Evolutionary conservation across 2,888 invertebrate genomes (phyloP).

Genomic region (Erannis defoliaria): DNA sequence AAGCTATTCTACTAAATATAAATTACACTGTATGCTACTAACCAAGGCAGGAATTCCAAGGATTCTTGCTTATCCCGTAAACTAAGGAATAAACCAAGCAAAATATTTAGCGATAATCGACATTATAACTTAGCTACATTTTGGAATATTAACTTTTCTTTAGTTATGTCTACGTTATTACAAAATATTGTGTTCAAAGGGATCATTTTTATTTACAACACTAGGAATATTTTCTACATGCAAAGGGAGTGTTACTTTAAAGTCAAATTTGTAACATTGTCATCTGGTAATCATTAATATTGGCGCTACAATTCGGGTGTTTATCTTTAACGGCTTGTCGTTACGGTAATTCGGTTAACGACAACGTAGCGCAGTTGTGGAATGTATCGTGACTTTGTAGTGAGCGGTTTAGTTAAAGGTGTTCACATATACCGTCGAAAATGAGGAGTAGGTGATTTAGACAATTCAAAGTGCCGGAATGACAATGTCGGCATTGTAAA

Average conservation of each 20-base stretch:
- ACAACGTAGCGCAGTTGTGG: slow-evolving; percentile 28
- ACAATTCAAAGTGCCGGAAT: slow-evolving; percentile 42
- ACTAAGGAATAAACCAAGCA: slow-evolving; percentile 88
- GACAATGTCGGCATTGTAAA: slow-evolving; percentile 51
- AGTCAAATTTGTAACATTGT: slow-evolving; percentile 30
- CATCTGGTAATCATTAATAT: slow-evolving; percentile 25
- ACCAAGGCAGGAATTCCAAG: slow-evolving; percentile 93
- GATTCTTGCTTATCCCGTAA: slow-evolving; percentile 93
- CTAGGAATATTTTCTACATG: slow-evolving; percentile 25
- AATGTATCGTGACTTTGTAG: slow-evolving; percentile 29
- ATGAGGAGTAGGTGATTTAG: slow-evolving; percentile 25
- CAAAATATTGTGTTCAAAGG: slow-evolving; percentile 1
- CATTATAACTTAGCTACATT: slow-evolving; percentile 40
- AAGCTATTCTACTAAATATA: slow-evolving; percentile 64
- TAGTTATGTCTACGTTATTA: slow-evolving; percentile 5
- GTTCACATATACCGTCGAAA: slow-evolving; percentile 57
- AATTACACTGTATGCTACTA: slow-evolving; percentile 87
- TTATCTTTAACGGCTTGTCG: slow-evolving; percentile 37
- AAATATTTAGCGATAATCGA: slow-evolving; percentile 67
- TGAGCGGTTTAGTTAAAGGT: slow-evolving; percentile 43
- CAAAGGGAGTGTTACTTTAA: slow-evolving; percentile 31
- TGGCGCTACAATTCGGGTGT: slow-evolving; percentile 21
- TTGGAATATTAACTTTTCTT: slow-evolving; percentile 13
- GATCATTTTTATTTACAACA: slow-evolving; percentile 25
- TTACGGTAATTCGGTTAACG: slow-evolving; percentile 37